Conservation (phyloP, 2,113 vertebrate species). For the Jaculus jaculus region DNA sequence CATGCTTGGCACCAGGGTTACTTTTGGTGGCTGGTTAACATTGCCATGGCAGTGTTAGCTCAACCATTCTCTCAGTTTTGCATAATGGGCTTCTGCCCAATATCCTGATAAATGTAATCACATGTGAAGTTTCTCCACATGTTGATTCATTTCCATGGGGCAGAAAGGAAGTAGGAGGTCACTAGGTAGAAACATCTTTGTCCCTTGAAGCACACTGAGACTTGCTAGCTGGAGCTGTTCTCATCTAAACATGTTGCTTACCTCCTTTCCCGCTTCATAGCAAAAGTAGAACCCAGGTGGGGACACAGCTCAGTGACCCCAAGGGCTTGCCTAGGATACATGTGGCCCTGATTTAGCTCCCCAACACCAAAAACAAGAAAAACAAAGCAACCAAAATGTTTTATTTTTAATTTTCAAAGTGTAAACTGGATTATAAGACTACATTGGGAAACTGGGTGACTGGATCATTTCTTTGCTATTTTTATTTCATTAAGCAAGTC, state of each 20-base stretch:
- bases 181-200: neutral
- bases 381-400: neutral
- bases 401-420: neutral
- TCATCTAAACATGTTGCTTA: neutral
- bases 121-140: neutral
- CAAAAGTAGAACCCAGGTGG: neutral
- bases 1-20: neutral
- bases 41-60: neutral
- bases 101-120: neutral
- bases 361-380: too few relatives aligned
- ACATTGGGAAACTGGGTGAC: conserved; percentile 31
- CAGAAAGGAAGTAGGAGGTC: neutral
- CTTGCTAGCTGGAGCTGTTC: neutral
- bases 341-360: too few relatives aligned
- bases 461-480: neutral
- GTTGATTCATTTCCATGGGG: neutral
- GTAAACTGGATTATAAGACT: neutral
- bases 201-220: neutral
- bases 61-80: neutral
- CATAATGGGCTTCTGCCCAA: neutral
- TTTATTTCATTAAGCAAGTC: conserved; percentile 34
- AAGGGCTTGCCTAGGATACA: too few relatives aligned
- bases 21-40: neutral
- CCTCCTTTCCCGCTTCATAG: conserved; percentile 5
- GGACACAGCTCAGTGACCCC: too few relatives aligned